Evolutionary conservation across 1,140 invertebrate genomes (phyloP).

Genomic region (Cyclina sinensis): DNA sequence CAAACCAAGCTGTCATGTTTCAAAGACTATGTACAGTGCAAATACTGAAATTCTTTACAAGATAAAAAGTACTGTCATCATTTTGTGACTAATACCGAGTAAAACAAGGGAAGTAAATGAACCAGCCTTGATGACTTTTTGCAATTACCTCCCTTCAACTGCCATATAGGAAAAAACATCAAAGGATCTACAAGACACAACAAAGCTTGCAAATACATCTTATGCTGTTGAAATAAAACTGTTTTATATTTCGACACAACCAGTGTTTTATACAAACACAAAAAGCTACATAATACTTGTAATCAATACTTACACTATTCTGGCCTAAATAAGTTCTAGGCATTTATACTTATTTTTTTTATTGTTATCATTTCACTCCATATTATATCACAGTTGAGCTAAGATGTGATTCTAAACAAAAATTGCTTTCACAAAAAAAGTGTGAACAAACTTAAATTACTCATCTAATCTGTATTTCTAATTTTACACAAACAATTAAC

Average conservation of each 20-base stretch:
- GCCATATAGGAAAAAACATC: not conserved
- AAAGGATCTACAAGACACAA: not conserved
- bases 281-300: not conserved
- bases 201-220: slow-evolving; percentile 16
- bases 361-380: not conserved
- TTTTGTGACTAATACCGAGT: not conserved
- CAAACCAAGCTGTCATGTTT: not conserved
- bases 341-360: not conserved
- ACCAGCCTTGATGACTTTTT: not conserved
- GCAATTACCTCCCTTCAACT: not conserved
- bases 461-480: not conserved
- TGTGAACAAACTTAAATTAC: not conserved
- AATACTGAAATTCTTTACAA: not conserved
- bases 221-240: not conserved
- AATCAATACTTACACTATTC: not conserved
- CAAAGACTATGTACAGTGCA: not conserved
- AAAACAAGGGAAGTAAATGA: not conserved
- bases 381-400: slow-evolving; percentile 19
- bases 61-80: not conserved
- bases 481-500: not conserved
- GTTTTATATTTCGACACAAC: slow-evolving; percentile 1
- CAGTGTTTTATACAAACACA: not conserved
- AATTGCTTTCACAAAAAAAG: not conserved
- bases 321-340: not conserved
- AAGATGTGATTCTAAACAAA: slow-evolving; percentile 13